These are phyloP conservation scores for Nibea albiflora DNA, from an alignment of 2,113 vertebrate species.

Conservation along the genomic window DNA sequence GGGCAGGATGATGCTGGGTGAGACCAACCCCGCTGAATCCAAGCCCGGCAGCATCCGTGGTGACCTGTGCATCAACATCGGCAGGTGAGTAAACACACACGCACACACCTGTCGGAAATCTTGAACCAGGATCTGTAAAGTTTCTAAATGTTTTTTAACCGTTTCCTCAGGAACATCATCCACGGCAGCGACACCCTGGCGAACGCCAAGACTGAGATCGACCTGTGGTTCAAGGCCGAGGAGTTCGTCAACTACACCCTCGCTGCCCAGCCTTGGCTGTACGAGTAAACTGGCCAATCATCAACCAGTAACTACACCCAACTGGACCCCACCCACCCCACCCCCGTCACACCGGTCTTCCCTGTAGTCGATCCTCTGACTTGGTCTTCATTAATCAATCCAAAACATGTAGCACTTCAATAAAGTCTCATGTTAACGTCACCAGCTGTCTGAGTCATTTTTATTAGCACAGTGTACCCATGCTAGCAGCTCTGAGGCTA, in stretches of 20 bases:
- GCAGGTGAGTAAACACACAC: constrained; percentile 85
- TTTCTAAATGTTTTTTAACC: neutral
- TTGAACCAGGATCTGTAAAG: neutral
- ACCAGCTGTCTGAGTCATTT: neutral
- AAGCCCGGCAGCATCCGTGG: constrained; percentile 97
- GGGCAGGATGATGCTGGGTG: constrained; percentile 93
- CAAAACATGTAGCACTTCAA: constrained; percentile 59
- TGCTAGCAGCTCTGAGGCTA: too few species aligned
- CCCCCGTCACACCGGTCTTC: neutral
- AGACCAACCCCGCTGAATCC: constrained; percentile 95
- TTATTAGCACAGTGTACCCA: too few species aligned
- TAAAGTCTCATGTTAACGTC: constrained; percentile 65
- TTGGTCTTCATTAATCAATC: constrained; percentile 6
- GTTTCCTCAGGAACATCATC: constrained; percentile 91
- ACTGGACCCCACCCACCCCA: neutral
- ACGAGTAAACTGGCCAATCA: constrained; percentile 82
- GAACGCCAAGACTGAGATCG: constrained; percentile 92
- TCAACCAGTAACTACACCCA: neutral
- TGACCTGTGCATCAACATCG: constrained; percentile 95
- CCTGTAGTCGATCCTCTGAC: constrained; percentile 21
- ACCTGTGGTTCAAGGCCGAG: constrained; percentile 91
- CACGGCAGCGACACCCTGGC: constrained; percentile 96
- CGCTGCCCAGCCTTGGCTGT: constrained; percentile 87
- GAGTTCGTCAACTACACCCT: constrained; percentile 87
- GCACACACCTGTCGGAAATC: neutral